Base-by-base conservation (phyloP, 2,888 invertebrate species). In the Lithophane ornitopus region DNA sequence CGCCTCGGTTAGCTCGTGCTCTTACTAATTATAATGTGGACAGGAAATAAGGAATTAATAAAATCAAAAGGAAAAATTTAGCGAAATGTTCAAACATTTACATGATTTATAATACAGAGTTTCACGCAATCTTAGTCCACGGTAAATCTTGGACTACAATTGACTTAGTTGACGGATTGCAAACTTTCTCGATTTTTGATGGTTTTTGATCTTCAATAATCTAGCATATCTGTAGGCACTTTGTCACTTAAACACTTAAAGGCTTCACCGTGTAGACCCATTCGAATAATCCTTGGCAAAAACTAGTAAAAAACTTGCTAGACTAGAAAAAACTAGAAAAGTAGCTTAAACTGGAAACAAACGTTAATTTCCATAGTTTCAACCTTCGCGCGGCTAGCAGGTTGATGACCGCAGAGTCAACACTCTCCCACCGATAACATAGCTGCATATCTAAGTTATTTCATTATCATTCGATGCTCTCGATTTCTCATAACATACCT, bases 401-500 rank as follows among this genome's bases (percentile, higher is more conserved):
- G 63, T 77, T 58, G 11, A 8, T 59, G 81, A 70, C 71, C 76
- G 16, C 39, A 26, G 14, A 22, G 56, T 19, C 16, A 16, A 22
- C 62, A 61, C 56, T 74, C 49, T 58, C 62, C 11, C 67, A 52
- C 54, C 39, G 54, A 65, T 80, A 54, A 69, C 59, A 61, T 56
- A 14, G 62, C 58, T 66, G 56, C 66, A 78, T 62, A 49, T 70
- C 54, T 3, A 28, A 49, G n/a, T 61, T 73, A 69, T 73, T 65
- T 62, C 28, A 28, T 39, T 76, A 66, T 62, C 46, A 68, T 66
- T 41, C 8, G 16, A 56, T 62, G 70, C 70, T 83, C 75, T 83
- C 70, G 34, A 75, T 79, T 75, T 83, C 74, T 65, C 56, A 75
- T 69, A 66, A 59, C 56, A 28, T 61, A 54, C 28, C 41, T 63